Conservation (phyloP, 2,797 vertebrate species). For the Columba guinea region DNA sequence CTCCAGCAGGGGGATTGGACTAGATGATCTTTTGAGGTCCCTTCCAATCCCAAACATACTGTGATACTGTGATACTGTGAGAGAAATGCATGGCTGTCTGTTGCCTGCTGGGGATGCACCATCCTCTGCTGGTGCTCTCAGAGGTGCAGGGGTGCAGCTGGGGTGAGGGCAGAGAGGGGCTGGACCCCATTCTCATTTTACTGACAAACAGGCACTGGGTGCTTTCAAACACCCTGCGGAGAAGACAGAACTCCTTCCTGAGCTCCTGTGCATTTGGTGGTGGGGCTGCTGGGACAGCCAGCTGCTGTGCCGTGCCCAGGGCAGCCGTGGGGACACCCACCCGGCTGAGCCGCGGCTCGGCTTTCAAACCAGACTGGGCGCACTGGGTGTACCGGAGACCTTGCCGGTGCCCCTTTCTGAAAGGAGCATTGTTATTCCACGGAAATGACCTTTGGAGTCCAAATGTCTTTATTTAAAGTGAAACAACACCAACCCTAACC, state of each 20-base stretch:
- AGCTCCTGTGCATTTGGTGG: not conserved
- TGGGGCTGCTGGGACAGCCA: fast-evolving
- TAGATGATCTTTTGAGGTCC: no score
- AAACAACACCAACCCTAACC: constrained; percentile 33
- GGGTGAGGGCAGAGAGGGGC: fast-evolving
- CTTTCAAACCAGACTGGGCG: constrained; percentile 6
- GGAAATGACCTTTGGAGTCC: constrained; percentile 57
- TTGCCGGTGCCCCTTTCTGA: constrained; percentile 42
- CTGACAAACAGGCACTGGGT: not conserved
- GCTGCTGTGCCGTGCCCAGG: not conserved
- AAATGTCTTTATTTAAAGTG: constrained; percentile 42
- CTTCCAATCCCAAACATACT: no score
- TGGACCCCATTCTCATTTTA: not conserved
- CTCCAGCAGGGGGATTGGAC: no score
- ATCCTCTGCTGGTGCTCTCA: not conserved
- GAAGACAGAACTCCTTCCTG: fast-evolving
- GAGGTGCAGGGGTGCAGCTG: not conserved
- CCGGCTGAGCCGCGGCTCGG: not conserved
- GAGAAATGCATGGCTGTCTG: fast-evolving
- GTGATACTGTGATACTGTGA: no score
- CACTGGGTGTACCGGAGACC: constrained; percentile 27
- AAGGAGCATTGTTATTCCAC: constrained; percentile 56
- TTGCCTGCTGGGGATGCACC: not conserved
- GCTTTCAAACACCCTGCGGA: not conserved
- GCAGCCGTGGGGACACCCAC: not conserved